Conservation (phyloP, 2,113 vertebrate genomes). For the Chaenocephalus aceratus region DNA sequence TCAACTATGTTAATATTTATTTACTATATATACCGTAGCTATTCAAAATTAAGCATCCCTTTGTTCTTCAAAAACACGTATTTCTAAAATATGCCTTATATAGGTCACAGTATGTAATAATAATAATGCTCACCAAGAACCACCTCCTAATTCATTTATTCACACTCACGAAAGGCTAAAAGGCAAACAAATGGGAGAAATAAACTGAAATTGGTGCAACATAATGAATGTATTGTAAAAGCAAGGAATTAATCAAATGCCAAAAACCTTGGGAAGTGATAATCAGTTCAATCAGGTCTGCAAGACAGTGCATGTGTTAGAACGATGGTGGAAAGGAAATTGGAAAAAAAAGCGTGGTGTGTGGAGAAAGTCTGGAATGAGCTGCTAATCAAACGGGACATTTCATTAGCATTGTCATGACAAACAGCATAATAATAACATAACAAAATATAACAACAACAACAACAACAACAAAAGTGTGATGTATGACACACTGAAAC, state of each 20-base stretch:
- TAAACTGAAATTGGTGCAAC: background rate
- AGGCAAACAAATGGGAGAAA: background rate
- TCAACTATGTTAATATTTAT: background rate
- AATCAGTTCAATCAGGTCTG: slow-evolving; percentile 5
- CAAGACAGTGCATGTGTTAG: slow-evolving; percentile 4
- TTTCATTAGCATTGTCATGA: slow-evolving; percentile 29
- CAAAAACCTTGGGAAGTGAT: background rate
- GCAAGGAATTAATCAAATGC: slow-evolving; percentile 16
- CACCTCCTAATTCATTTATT: background rate
- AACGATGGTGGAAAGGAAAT: background rate
- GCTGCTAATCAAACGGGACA: slow-evolving; percentile 17
- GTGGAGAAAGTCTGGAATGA: slow-evolving; percentile 12
- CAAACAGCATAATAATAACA: background rate
- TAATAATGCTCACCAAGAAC: background rate
- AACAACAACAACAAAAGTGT: slow-evolving; percentile 4
- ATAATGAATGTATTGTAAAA: background rate
- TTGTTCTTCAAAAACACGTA: background rate
- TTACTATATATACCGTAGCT: background rate
- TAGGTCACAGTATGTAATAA: background rate
- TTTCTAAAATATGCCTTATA: background rate
- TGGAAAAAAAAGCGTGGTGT: background rate
- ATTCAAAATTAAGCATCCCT: background rate
- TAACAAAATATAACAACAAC: too few relatives aligned
- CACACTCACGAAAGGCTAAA: background rate
- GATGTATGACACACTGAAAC: background rate